phyloP scores from a whole-genome alignment of 2,113 vertebrate species.

The Lepisosteus oculatus region DNA sequence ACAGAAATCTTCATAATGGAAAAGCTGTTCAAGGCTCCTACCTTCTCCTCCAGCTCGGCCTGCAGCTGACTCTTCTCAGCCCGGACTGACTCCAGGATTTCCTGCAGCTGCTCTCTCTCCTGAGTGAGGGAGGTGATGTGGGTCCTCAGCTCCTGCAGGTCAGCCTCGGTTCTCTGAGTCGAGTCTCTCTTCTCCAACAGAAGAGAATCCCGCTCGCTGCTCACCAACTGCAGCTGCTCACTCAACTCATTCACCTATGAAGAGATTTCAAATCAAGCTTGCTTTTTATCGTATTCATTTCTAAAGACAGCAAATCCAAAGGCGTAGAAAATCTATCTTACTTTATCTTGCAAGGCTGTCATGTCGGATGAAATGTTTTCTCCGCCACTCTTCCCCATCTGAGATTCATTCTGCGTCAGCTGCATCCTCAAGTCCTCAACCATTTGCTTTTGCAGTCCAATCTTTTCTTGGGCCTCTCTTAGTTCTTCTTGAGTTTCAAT shows the following conservation, averaged over 20 bases:
- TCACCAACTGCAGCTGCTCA: not conserved
- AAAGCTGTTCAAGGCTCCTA: too few relatives aligned
- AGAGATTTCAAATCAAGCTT: too few relatives aligned
- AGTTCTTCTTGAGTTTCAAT: conserved; percentile 47
- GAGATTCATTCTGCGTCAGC: conserved; percentile 9
- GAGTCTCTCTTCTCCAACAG: not conserved
- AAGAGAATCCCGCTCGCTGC: not conserved
- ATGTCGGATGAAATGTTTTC: not conserved
- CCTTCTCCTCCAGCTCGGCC: conserved; percentile 23
- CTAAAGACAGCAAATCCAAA: too few relatives aligned
- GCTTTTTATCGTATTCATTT: too few relatives aligned
- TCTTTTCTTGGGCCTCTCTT: conserved; percentile 22
- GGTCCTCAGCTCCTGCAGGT: conserved; percentile 19
- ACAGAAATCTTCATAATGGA: too few relatives aligned
- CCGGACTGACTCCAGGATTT: conserved; percentile 20
- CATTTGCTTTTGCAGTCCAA: conserved; percentile 24
- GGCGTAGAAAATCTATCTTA: not conserved
- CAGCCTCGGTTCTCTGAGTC: not conserved
- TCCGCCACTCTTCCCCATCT: not conserved
- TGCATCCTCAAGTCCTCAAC: conserved; percentile 8
- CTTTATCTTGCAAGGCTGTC: conserved; percentile 19
- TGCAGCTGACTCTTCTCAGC: conserved; percentile 21
- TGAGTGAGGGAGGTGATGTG: conserved; percentile 28
- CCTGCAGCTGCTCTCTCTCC: conserved; percentile 38
- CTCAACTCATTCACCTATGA: too few relatives aligned